phyloP scores from a whole-genome alignment of 1,140 invertebrate species.

The Popillia japonica region DNA sequence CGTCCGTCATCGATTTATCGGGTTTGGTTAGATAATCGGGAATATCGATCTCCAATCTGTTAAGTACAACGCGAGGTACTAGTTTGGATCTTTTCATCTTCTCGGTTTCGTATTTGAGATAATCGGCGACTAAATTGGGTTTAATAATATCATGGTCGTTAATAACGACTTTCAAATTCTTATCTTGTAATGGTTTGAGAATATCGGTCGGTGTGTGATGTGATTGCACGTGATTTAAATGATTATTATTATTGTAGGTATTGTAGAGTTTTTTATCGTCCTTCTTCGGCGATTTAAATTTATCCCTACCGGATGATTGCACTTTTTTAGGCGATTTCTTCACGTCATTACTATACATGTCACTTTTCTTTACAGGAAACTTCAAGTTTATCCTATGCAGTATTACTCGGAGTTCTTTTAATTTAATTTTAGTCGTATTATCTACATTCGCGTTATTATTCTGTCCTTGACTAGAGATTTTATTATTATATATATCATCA shows the following conservation, averaged over 20 bases:
- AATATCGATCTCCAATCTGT: slow-evolving; percentile 44
- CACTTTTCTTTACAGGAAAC: slow-evolving; percentile 20
- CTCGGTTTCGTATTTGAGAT: slow-evolving; percentile 16
- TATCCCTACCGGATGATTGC: slow-evolving; percentile 5
- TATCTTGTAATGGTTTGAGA: background rate
- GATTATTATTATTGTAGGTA: background rate
- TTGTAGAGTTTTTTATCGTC: background rate
- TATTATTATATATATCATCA: background rate
- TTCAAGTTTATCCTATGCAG: slow-evolving; percentile 38
- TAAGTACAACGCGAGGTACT: slow-evolving; percentile 46
- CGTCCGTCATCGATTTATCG: too few species aligned
- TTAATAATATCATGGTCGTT: slow-evolving; percentile 31
- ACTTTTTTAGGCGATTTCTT: slow-evolving; percentile 23
- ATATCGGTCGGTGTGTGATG: background rate
- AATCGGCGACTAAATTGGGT: slow-evolving; percentile 21
- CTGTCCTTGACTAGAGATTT: slow-evolving; percentile 25
- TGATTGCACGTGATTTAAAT: slow-evolving; percentile 30
- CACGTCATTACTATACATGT: background rate
- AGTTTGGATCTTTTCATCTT: slow-evolving; percentile 8
- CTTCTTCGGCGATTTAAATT: background rate
- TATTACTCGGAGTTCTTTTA: slow-evolving; percentile 43
- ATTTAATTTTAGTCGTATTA: slow-evolving; percentile 28
- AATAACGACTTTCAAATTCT: slow-evolving; percentile 27
- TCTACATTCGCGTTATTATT: slow-evolving; percentile 5
- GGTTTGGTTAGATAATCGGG: background rate